Percentiles rank a stretch among this genome's conserved stretches.
Conservation (phyloP, 2,113 vertebrate genomes). For the Poecilia latipinna region DNA sequence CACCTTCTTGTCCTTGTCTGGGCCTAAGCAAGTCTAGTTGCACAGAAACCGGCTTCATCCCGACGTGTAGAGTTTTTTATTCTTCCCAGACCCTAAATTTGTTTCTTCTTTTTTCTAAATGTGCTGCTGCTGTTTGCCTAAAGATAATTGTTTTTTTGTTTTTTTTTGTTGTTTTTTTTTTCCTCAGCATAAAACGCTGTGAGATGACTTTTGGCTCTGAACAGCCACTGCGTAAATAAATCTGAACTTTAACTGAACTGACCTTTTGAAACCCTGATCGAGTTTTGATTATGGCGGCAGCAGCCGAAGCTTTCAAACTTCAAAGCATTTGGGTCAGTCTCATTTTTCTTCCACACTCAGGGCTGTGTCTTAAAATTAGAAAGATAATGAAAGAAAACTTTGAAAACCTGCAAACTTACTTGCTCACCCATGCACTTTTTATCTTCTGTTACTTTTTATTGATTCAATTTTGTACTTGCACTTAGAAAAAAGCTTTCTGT, state of each 20-base stretch:
- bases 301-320: background rate
- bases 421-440: background rate
- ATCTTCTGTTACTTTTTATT: background rate
- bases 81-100: background rate
- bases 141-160: background rate
- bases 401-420: background rate
- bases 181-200: background rate
- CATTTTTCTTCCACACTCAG: background rate
- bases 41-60: constrained; percentile 21
- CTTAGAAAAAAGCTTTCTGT: background rate
- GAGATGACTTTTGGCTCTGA: background rate
- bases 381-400: background rate
- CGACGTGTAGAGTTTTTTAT: background rate
- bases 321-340: background rate
- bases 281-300: background rate
- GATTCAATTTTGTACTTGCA: background rate
- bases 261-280: background rate
- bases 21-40: constrained; percentile 8
- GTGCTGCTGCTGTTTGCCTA: background rate
- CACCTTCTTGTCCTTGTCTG: constrained; percentile 52
- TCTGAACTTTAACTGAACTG: background rate
- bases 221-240: background rate
- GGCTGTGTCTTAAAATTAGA: background rate
- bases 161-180: background rate
- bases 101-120: background rate